Evolutionary conservation across 2,113 vertebrate genomes (phyloP).

Genomic region (Daubentonia madagascariensis): DNA sequence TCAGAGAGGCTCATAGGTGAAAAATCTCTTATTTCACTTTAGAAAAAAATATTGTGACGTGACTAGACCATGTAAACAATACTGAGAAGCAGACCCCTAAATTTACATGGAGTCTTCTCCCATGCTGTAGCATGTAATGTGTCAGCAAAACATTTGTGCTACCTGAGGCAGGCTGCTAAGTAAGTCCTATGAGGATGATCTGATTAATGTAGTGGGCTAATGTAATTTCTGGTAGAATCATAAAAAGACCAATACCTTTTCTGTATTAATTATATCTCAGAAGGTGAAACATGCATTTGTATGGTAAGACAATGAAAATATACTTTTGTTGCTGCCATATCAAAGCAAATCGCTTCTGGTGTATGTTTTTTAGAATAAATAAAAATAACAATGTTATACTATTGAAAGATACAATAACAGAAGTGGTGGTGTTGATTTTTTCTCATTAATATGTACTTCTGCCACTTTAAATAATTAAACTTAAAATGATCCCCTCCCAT

Average conservation of each 20-base stretch:
- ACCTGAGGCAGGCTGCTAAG: neutral
- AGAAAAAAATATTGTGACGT: neutral
- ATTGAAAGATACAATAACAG: neutral
- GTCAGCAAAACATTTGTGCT: neutral
- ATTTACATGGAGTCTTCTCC: neutral
- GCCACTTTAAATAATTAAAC: neutral
- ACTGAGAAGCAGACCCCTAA: neutral
- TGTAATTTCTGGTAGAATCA: neutral
- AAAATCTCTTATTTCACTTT: neutral
- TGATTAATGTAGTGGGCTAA: fast-evolving
- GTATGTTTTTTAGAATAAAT: neutral
- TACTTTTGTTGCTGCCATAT: neutral
- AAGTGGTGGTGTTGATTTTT: neutral
- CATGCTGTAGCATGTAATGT: neutral
- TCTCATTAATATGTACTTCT: neutral
- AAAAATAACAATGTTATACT: neutral
- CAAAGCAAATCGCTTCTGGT: too few relatives aligned
- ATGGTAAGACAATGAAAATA: neutral
- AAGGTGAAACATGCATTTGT: too few relatives aligned
- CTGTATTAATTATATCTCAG: neutral
- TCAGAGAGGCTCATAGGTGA: neutral
- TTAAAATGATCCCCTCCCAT: neutral
- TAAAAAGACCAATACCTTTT: neutral
- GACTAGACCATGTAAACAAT: neutral
- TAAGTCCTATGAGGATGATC: too few relatives aligned